A percentile compares a stretch with the other conserved stretches of the same genome.
phyloP scores from a whole-genome alignment of 2,113 vertebrate species.

The Coturnix japonica region DNA sequence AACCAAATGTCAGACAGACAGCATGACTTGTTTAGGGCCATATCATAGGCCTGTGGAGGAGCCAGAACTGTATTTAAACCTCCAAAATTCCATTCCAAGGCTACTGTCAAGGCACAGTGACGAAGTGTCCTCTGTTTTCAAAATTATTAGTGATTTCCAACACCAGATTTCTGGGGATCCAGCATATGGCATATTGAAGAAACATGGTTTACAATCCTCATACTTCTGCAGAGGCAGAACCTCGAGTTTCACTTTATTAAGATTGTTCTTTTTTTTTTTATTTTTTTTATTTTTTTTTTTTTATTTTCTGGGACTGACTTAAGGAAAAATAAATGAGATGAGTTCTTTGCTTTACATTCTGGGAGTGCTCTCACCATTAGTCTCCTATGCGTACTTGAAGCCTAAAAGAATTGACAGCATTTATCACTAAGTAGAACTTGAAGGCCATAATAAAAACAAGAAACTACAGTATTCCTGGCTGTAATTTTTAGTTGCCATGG shows the following conservation, averaged over 20 bases:
- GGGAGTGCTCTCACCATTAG: not conserved
- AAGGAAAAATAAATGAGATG: not conserved
- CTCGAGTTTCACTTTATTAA: not conserved
- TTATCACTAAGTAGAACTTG: not conserved
- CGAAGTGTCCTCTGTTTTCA: not conserved
- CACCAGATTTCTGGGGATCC: not conserved
- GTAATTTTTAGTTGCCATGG: constrained; percentile 39
- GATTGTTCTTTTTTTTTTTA: not conserved
- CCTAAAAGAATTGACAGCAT: not conserved
- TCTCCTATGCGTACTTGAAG: not conserved
- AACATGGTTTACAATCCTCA: not conserved
- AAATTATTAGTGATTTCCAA: not conserved
- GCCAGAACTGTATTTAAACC: not conserved
- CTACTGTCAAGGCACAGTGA: not conserved
- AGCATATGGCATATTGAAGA: not conserved
- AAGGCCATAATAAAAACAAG: not conserved
- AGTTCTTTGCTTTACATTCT: not conserved
- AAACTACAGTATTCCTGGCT: not conserved
- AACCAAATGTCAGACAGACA: not conserved
- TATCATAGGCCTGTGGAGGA: not conserved
- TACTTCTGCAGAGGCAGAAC: not conserved
- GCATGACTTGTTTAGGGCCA: not conserved
- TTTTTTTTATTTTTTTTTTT: not conserved
- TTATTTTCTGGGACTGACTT: not conserved
- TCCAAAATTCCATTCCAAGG: not conserved